Percentiles rank a stretch among this genome's conserved stretches.
Evolutionary conservation across 2,888 invertebrate genomes (phyloP).

Genomic region (Ectemnius lituratus): DNA sequence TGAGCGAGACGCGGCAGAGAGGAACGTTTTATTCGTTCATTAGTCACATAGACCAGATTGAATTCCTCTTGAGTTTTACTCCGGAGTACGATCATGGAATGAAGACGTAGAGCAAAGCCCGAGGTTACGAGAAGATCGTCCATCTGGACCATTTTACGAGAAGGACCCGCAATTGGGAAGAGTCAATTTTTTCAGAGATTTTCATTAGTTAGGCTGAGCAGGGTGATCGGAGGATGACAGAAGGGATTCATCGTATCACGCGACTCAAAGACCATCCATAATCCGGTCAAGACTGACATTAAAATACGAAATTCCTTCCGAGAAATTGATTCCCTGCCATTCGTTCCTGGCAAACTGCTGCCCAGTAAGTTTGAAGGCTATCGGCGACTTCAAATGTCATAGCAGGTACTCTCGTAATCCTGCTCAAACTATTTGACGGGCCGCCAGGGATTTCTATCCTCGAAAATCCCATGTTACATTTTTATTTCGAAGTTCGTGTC

Average conservation of each 20-base stretch:
- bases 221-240: conserved; percentile 38
- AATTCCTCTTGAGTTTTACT: conserved; percentile 62
- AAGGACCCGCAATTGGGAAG: conserved; percentile 23
- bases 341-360: background rate
- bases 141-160: conserved; percentile 48
- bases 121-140: conserved; percentile 46
- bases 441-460: no score
- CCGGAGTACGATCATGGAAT: conserved; percentile 36
- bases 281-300: conserved; percentile 21
- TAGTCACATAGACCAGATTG: conserved; percentile 73
- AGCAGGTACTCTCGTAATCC: no score
- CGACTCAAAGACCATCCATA: conserved; percentile 37
- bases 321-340: conserved; percentile 15
- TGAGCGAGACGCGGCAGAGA: conserved; percentile 41
- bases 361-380: background rate
- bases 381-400: background rate
- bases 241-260: conserved; percentile 27
- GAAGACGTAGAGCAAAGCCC: conserved; percentile 10
- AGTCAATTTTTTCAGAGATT: conserved; percentile 57
- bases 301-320: conserved; percentile 26
- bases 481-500: conserved; percentile 20
- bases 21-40: conserved; percentile 72
- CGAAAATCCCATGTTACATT: no score
- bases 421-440: no score
- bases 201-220: conserved; percentile 51